Base-by-base conservation (phyloP, 2,888 invertebrate species). In the Drosophila glabriapex region DNA sequence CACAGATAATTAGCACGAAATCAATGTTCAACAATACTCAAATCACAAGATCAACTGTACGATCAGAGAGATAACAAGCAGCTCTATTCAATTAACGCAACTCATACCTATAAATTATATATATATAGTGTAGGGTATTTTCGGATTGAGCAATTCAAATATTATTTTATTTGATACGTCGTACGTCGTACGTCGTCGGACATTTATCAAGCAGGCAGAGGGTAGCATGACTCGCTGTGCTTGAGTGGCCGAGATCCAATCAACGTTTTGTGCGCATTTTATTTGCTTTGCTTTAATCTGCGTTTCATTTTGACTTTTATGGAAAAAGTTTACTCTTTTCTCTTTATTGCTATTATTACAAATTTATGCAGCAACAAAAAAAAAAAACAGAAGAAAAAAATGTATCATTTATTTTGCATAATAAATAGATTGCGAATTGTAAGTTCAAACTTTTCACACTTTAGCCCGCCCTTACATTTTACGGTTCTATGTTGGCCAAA, bases 401-500 rank as follows among this genome's bases (percentile, higher is more conserved):
- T 9, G 22, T 70, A 74, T 76, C 76, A 74, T 84, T 84, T 71
- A 64, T 73, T 83, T 76, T 74, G 74, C 73, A 78, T 85, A 85
- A 81, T 76, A 79, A 77, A 73, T 64, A 69, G 25, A 80, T 78
- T 64, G 53, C 12, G n/a, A 61, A 59, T 53, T 70, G 37, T 50
- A 33, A 54, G 58, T 53, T 74, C 22, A 46, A 58, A 55, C 7
- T 37, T 52, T 37, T 69, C 67, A 64, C 39, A 37, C 31, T 64
- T 75, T 50, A 54, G 62, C 62, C 65, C 62, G 49, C 50, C 58
- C 54, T 50, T 54, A 53, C 49, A 33, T 50, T 65, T 60, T 22
- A 70, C 62, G 58, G 22, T 16, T 43, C 19, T 16, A 61, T 52
- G 50, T 52, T 64, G 58, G 53, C 35, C 50, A 55, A 58, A 59